A percentile compares a stretch with the other conserved stretches of the same genome.
Evolutionary conservation across 2,113 vertebrate species (phyloP).

Genomic region (Protobothrops mucrosquamatus): DNA sequence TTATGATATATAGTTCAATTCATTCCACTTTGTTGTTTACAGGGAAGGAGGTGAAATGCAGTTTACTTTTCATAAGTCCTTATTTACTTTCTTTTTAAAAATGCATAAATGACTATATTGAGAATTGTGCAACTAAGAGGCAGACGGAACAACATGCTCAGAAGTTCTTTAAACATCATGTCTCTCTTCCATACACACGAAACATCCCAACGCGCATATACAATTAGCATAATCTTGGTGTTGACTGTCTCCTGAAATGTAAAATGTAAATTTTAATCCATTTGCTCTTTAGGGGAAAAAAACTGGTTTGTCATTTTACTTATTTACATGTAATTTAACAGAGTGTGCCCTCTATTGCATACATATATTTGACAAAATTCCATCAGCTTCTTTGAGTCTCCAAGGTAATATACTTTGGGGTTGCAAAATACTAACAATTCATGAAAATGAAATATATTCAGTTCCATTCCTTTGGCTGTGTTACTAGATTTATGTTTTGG

Average conservation of each 20-base stretch:
- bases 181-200: background rate
- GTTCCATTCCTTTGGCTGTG: conserved; percentile 52
- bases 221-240: background rate
- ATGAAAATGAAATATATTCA: conserved; percentile 40
- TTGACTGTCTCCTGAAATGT: background rate
- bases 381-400: conserved; percentile 12
- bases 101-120: background rate
- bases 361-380: background rate
- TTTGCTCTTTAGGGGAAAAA: background rate
- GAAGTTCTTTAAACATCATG: background rate
- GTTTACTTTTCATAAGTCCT: background rate
- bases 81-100: conserved; percentile 21
- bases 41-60: background rate
- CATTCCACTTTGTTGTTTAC: background rate
- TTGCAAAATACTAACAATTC: conserved; percentile 56
- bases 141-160: background rate
- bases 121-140: background rate
- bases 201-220: background rate
- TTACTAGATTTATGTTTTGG: conserved; percentile 58
- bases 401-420: conserved; percentile 33
- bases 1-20: background rate
- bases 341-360: background rate
- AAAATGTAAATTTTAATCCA: background rate
- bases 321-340: background rate
- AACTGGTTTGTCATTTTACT: background rate